Conservation (phyloP, 2,797 vertebrate genomes). For the Calcarius lapponicus region DNA sequence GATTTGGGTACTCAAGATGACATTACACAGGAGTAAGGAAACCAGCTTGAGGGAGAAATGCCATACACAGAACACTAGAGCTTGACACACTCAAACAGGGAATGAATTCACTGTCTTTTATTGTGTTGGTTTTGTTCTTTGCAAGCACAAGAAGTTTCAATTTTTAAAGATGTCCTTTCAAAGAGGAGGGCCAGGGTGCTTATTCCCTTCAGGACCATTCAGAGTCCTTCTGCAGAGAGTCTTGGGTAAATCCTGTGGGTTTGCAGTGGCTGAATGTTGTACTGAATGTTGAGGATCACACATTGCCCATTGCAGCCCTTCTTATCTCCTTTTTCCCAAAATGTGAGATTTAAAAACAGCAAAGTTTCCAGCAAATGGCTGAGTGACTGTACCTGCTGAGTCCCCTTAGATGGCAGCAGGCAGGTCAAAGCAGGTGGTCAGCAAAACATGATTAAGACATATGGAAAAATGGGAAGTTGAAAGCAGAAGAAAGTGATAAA, state of each 20-base stretch:
- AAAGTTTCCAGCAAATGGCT: neutral
- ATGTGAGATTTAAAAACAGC: neutral
- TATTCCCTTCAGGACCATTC: neutral
- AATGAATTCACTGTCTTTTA: neutral
- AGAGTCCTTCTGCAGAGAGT: neutral
- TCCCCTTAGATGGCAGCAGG: neutral
- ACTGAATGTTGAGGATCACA: neutral
- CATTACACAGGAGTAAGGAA: neutral
- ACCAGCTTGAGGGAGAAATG: neutral
- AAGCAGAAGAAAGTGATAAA: neutral
- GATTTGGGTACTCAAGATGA: neutral
- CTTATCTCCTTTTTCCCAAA: neutral
- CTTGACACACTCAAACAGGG: neutral
- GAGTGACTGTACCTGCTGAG: neutral
- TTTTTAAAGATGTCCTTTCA: neutral
- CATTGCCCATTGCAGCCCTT: neutral
- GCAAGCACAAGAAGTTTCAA: neutral
- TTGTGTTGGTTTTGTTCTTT: neutral
- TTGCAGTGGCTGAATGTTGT: neutral
- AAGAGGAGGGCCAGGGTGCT: neutral
- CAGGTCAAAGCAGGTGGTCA: neutral
- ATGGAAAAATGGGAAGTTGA: neutral
- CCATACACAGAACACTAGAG: accelerated
- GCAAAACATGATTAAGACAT: neutral
- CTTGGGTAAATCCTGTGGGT: neutral